Evolutionary conservation across 2,113 vertebrate species (phyloP), one percentile per base, ranked within the genome.

Genomic region (Lethenteron camtschaticum): DNA sequence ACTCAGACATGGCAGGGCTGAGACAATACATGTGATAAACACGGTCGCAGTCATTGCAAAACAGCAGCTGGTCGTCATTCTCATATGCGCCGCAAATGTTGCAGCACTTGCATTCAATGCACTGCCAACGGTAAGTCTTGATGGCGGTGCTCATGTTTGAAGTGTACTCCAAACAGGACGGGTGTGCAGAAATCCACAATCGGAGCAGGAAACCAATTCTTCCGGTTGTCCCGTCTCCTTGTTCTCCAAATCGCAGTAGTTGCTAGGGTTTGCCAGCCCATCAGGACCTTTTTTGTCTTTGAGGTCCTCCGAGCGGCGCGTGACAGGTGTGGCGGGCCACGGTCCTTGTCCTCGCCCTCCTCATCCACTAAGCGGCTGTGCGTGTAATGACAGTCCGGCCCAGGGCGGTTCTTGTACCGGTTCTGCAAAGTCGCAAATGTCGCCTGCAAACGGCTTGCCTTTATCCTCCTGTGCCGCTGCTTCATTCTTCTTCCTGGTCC

Each of bases 161-260:
- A 18, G 16, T 18, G 16, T 18, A 18, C 16, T 18, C 16, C 16
- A 18, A 18, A 18, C 16, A 18, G 16, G 16, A 18, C 16, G 16
- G 16, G 16, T 18, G 16, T 18, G 16, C 16, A 18, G 16, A 18
- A 18, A 18, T 18, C 16, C 16, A 18, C 16, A 18, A 18, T 18
- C 16, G 16, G 16, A 18, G 2, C 16, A 18, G 16, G 16, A 18
- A 18, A 18, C 16, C 16, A 18, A 18, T 18, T 18, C 2, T 18
- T 96, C 90, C 0, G 91, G 86, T 13, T 94, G 88, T 1, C 86
- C 89, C 0, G 90, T 96, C 72, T 96, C 95, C 81, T 90, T 94
- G 77, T 96, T 96, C 78, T 87, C 85, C 76, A 96, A 96, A 72
- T 96, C 92, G 2, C 92, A 96, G 81, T 96, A 96, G 69, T 96